phyloP scores from a whole-genome alignment of 1,140 invertebrate genomes.

The Hyles euphorbiae region DNA sequence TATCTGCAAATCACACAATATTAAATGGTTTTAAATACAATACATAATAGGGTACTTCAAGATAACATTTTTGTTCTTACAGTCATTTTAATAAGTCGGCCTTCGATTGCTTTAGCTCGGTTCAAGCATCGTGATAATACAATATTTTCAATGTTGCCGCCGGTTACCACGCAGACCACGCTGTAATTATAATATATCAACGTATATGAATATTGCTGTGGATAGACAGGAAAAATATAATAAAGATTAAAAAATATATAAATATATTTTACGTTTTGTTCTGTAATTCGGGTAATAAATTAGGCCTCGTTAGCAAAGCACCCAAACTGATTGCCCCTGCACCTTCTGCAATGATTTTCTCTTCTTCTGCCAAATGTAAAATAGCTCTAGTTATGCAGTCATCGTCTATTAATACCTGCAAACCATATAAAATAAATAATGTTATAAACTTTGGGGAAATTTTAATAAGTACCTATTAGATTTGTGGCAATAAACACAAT shows the following conservation, averaged over 20 bases:
- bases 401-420: conserved; percentile 63
- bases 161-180: conserved; percentile 80
- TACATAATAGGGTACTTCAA: too few species aligned
- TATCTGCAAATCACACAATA: conserved; percentile 37
- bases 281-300: conserved; percentile 77
- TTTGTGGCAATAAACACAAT: too few species aligned
- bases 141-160: conserved; percentile 83
- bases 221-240: too few species aligned
- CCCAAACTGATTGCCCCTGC: conserved; percentile 81
- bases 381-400: conserved; percentile 80
- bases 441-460: too few species aligned
- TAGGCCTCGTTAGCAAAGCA: conserved; percentile 80
- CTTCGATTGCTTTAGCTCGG: conserved; percentile 80
- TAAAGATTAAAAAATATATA: too few species aligned
- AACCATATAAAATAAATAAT: too few species aligned
- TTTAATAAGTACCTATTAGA: too few species aligned
- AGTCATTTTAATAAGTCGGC: conserved; percentile 78
- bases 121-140: conserved; percentile 80
- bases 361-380: conserved; percentile 79
- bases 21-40: background rate
- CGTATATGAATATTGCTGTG: too few species aligned
- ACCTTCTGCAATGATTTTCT: conserved; percentile 82
- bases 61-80: conserved; percentile 43
- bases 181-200: conserved; percentile 46
- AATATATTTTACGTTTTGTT: conserved; percentile 76